Percentiles rank a stretch among this genome's conserved stretches.
Conservation (phyloP, 2,888 invertebrate genomes). For the Lasioglossum malachurum region DNA sequence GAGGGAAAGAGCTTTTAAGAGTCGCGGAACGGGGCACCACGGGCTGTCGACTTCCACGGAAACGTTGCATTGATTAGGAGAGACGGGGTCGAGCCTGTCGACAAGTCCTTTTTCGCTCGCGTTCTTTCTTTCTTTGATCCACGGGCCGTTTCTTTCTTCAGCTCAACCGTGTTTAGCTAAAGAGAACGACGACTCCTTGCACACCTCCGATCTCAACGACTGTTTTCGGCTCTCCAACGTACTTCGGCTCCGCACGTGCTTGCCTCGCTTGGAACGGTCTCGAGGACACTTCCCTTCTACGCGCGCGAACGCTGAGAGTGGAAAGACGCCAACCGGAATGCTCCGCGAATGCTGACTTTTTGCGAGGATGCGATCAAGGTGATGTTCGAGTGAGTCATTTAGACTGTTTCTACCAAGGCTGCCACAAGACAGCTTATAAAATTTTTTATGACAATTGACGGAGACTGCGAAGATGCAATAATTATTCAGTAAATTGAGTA, state of each 20-base stretch:
- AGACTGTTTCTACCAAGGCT: neutral
- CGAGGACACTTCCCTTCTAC: constrained; percentile 15
- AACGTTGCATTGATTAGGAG: constrained; percentile 39
- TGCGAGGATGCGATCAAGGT: neutral
- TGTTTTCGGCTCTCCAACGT: constrained; percentile 81
- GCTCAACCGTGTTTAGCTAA: neutral
- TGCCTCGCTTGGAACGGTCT: constrained; percentile 17
- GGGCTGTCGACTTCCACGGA: constrained; percentile 58
- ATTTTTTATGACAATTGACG: too few relatives aligned
- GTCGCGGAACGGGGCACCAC: constrained; percentile 69
- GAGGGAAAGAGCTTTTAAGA: constrained; percentile 67
- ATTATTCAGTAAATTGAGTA: too few relatives aligned
- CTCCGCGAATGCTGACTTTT: neutral
- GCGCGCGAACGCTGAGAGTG: neutral
- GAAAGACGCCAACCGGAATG: neutral
- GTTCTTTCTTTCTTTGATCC: constrained; percentile 1
- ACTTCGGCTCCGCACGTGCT: constrained; percentile 79
- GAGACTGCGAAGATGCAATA: too few relatives aligned
- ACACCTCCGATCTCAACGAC: constrained; percentile 80
- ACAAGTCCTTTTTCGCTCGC: constrained; percentile 9
- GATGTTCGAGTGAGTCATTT: neutral
- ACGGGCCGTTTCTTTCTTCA: constrained; percentile 4
- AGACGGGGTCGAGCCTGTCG: constrained; percentile 31
- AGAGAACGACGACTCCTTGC: constrained; percentile 70
- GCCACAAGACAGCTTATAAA: too few relatives aligned